Evolutionary conservation across 2,113 vertebrate species (phyloP), one percentile per base, ranked within the genome.

Genomic region (Leptodactylus fuscus): DNA sequence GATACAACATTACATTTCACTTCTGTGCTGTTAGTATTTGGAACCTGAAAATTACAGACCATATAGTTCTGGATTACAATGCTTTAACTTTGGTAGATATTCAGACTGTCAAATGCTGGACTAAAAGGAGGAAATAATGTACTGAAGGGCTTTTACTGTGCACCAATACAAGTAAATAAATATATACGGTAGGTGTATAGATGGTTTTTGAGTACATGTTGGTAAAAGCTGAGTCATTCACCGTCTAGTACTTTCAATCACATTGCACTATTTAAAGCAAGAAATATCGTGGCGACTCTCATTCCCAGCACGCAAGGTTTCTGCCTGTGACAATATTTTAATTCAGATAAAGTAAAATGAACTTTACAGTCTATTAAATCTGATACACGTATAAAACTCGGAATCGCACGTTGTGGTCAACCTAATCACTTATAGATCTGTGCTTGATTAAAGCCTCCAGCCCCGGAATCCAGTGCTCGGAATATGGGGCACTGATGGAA

Each of bases 381-480:
- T 27, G 18, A 36, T 24, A 71, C 48, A 82, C 22, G 34, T 51
- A 53, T 4, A 73, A 53, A 53, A 53, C 62, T 70, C 11, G 55
- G 55, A 82, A 82, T 16, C 34, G 10, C 13, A 51, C 38, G n/a
- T 65, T 13, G 22, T 18, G 53, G 82, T 84, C 62, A 84, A 44
- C 36, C 70, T 83, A 75, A 76, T 84, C 82, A 84, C 55, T 62
- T 65, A 84, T 77, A 84, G 27, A 76, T 76, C 53, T 24, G 58
- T 49, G 41, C 71, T 46, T 84, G 53, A 76, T 84, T 84, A 84
- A 84, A 77, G 83, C 83, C 83, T 78, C 58, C 29, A 85, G 83
- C 60, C 10, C 9, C 53, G 32, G 46, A 85, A 69, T 82, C 27
- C 46, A 73, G 71, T 53, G 48, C 20, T 71, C 10, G 55, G 67